Conservation (phyloP, 1,140 invertebrate species). For the Aethina tumida region DNA sequence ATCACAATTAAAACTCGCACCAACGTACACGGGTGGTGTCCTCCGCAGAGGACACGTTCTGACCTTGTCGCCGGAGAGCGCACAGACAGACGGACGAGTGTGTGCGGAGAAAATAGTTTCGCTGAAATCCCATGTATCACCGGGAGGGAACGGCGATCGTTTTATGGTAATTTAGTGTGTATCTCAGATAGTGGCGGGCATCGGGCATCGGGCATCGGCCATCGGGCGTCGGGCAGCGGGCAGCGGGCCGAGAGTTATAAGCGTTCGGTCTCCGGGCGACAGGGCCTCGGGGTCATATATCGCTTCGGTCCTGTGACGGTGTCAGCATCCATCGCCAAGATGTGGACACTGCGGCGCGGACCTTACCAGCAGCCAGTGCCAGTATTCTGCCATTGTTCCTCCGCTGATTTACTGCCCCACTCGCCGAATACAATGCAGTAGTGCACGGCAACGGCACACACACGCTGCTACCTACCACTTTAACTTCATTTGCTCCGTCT, state of each 20-base stretch:
- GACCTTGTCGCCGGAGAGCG: too few species aligned
- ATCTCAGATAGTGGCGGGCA: slow-evolving; percentile 2
- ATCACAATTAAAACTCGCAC: too few species aligned
- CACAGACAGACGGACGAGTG: too few species aligned
- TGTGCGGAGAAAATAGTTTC: too few species aligned
- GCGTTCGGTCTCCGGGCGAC: not conserved
- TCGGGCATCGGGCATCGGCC: not conserved
- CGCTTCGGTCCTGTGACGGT: not conserved
- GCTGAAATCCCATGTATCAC: too few species aligned
- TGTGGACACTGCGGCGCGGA: slow-evolving; percentile 2
- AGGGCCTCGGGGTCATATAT: not conserved
- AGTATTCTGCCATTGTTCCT: slow-evolving; percentile 9
- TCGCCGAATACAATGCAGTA: slow-evolving; percentile 11
- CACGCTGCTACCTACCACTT: slow-evolving; percentile 1
- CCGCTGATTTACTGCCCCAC: slow-evolving; percentile 9
- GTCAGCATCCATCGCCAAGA: slow-evolving; percentile 2
- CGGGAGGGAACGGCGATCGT: not conserved
- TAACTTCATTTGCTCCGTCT: slow-evolving; percentile 3
- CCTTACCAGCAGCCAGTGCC: slow-evolving; percentile 3
- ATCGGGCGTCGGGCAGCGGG: not conserved
- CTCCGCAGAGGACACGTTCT: too few species aligned
- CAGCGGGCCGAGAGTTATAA: not conserved
- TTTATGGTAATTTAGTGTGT: not conserved
- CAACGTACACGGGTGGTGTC: too few species aligned
- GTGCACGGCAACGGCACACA: slow-evolving; percentile 5